Evolutionary conservation across 2,113 vertebrate genomes (phyloP), one percentile per base, ranked within the genome.

Genomic region (Hydrolagus affinis): DNA sequence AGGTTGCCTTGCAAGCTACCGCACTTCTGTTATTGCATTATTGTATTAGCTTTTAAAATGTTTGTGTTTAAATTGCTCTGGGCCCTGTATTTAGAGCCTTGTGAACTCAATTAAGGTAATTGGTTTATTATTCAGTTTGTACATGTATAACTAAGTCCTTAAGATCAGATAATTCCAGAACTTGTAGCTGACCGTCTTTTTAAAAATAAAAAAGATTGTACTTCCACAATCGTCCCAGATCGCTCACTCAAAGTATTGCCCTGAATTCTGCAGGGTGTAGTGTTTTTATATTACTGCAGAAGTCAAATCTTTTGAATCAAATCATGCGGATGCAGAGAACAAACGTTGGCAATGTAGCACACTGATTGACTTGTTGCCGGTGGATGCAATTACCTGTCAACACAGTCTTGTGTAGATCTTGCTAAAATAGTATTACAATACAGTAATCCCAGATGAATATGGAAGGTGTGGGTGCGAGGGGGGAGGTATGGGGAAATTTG

Each of bases 1-100:
- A 86, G 2, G 17, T 70, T 90, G 89, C 76, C 73, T 11, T 86
- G 85, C 87, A 92, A 90, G 86, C 90, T 90, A 86, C 86, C 68
- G 89, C 66, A 88, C 90, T 90, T 94, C 91, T 93, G 91, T 89
- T 93, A 86, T 91, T 93, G 11, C 71, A 86, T 71, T 77, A 83
- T 86, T 85, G 85, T 80, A 73, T 85, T 62, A 64, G 19, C 11
- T 70, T 87, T 68, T 14, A 21, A 68, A 56, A 32, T 66, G 44
- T 57, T 85, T 44, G 66, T 30, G 17, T 56, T 80, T 85, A 70
- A 76, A 68, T 30, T 10, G 44, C 44, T 44, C 44, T 44, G 6
- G 44, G 85, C 85, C 68, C 73, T 72, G 59, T 68, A 56, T 17
- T 74, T 25, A 83, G 56, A 64, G 59, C 85, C 56, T 28, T 19